Evolutionary conservation across 1,140 invertebrate species (phyloP).

Genomic region (Brachionus koreanus): DNA sequence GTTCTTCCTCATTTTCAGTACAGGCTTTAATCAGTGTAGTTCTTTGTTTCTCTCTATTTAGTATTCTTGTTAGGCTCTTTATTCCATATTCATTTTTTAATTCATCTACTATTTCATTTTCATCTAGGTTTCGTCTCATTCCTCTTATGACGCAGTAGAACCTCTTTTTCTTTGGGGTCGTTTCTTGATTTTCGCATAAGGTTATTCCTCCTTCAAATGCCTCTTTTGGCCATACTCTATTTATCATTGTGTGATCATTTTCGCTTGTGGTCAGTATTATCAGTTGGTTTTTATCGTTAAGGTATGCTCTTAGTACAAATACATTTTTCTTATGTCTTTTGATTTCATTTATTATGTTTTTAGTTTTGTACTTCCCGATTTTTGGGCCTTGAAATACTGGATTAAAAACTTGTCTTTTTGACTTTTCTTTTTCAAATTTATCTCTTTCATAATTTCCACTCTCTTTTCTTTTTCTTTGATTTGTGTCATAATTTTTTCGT

Average conservation of each 20-base stretch:
- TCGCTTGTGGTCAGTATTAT: neutral
- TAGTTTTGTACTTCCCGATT: neutral
- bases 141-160: neutral
- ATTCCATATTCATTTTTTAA: neutral
- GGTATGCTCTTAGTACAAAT: neutral
- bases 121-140: neutral
- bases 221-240: neutral
- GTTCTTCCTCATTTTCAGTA: neutral
- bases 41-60: neutral
- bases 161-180: neutral
- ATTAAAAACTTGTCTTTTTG: constrained; percentile 18
- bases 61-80: neutral
- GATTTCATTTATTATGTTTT: constrained; percentile 2
- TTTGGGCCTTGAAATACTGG: constrained; percentile 6
- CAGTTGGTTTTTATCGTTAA: neutral
- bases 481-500: neutral
- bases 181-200: neutral
- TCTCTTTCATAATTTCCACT: neutral
- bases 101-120: neutral
- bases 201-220: constrained; percentile 16
- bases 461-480: neutral
- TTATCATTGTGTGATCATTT: neutral
- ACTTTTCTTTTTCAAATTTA: neutral
- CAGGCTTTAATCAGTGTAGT: neutral
- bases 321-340: neutral